Evolutionary conservation across 2,113 vertebrate species (phyloP).

Genomic region (Lepisosteus osseus): DNA sequence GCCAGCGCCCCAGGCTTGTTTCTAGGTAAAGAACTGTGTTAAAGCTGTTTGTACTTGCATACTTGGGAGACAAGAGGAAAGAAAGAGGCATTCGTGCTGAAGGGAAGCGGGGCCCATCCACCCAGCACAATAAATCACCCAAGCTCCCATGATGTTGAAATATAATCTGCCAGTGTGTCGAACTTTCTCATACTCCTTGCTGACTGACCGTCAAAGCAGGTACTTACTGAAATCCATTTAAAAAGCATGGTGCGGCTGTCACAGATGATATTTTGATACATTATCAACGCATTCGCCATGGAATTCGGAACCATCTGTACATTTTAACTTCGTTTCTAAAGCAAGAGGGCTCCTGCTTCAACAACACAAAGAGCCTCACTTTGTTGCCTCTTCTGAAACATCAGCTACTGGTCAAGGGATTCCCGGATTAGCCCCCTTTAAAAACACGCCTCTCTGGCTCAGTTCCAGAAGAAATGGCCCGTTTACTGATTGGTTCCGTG

Average conservation of each 20-base stretch:
- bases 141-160: constrained; percentile 51
- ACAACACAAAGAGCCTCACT: too few species aligned
- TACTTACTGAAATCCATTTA: constrained; percentile 36
- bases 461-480: too few species aligned
- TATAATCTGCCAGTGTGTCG: constrained; percentile 46
- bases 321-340: too few species aligned
- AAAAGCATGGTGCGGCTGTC: constrained; percentile 33
- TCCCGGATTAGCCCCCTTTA: too few species aligned
- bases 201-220: constrained; percentile 32
- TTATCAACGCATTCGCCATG: not conserved
- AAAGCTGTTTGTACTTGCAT: constrained; percentile 87
- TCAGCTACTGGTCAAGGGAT: too few species aligned
- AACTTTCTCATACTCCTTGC: constrained; percentile 39
- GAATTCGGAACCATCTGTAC: too few species aligned
- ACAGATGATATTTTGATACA: constrained; percentile 22
- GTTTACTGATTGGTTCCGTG: too few species aligned
- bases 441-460: too few species aligned
- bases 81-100: constrained; percentile 51
- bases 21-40: constrained; percentile 80
- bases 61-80: constrained; percentile 63
- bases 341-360: too few species aligned
- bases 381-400: too few species aligned
- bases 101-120: constrained; percentile 55
- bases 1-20: constrained; percentile 82
- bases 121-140: constrained; percentile 64